A percentile compares a stretch with the other conserved stretches of the same genome.
These are phyloP conservation scores for Drosophila fuyamai DNA, from an alignment of 1,140 invertebrate genomes.

Conservation along the genomic window DNA sequence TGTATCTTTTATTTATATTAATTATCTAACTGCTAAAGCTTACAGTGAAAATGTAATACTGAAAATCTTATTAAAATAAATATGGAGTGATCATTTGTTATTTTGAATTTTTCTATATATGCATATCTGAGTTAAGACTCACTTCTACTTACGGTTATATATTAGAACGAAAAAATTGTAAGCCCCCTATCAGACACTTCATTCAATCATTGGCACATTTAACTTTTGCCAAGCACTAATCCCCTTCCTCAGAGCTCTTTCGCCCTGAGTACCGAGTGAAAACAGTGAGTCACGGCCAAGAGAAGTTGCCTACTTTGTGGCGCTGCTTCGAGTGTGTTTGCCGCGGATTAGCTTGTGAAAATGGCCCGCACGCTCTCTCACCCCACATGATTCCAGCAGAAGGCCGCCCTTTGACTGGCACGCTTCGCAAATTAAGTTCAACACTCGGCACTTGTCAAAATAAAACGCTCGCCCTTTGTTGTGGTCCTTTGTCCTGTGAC, in stretches of 20 bases:
- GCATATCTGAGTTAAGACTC: too few relatives aligned
- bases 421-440: slow-evolving; percentile 80
- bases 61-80: too few relatives aligned
- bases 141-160: not conserved
- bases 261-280: slow-evolving; percentile 36
- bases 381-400: too few relatives aligned
- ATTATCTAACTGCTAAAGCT: too few relatives aligned
- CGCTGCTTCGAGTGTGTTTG: slow-evolving; percentile 43
- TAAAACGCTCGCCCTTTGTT: slow-evolving; percentile 53
- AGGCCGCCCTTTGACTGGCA: slow-evolving; percentile 51
- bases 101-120: too few relatives aligned
- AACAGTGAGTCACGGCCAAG: slow-evolving; percentile 48
- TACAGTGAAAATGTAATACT: too few relatives aligned
- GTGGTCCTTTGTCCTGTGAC: slow-evolving; percentile 67
- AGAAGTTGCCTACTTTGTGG: slow-evolving; percentile 60
- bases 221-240: slow-evolving; percentile 54
- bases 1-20: too few relatives aligned
- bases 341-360: slow-evolving; percentile 71
- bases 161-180: not conserved
- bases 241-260: slow-evolving; percentile 22
- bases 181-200: not conserved
- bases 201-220: slow-evolving; percentile 38
- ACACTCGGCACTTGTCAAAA: slow-evolving; percentile 83
- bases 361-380: slow-evolving; percentile 29
- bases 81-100: too few relatives aligned